Evolutionary conservation across 2,797 vertebrate species (phyloP).

Genomic region (Bradypus variegatus): DNA sequence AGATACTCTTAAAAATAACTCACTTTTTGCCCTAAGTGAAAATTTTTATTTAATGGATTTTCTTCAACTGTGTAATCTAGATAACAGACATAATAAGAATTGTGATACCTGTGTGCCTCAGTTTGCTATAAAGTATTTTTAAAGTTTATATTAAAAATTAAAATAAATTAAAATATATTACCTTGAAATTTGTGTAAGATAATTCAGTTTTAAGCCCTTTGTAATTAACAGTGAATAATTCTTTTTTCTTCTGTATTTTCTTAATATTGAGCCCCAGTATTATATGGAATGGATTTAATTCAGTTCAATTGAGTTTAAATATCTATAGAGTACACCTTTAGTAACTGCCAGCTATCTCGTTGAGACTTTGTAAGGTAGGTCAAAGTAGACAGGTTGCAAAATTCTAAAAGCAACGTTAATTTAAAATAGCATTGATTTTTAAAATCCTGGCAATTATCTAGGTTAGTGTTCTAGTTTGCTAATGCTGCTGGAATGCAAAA

Average conservation of each 20-base stretch:
- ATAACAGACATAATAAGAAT: neutral
- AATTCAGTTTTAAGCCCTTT: neutral
- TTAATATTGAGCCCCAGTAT: neutral
- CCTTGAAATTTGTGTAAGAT: neutral
- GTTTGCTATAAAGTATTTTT: neutral
- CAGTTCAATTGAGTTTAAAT: neutral
- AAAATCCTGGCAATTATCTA: neutral
- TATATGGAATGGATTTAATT: neutral
- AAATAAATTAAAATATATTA: neutral
- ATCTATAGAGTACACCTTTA: neutral
- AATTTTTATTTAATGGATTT: neutral
- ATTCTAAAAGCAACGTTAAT: neutral
- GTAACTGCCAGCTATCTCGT: neutral
- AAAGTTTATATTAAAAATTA: constrained; percentile 17
- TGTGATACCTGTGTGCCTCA: neutral
- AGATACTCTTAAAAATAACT: neutral
- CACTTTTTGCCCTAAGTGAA: neutral
- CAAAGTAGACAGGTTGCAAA: neutral
- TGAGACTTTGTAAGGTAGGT: neutral
- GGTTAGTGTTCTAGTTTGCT: neutral
- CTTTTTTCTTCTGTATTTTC: neutral
- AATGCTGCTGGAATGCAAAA: no score
- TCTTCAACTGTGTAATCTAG: neutral
- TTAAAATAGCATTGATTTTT: neutral
- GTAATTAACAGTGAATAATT: neutral